Percentiles rank a stretch among this genome's conserved stretches.
Evolutionary conservation across 2,797 vertebrate genomes (phyloP).

Genomic region (Chrysolophus pictus): DNA sequence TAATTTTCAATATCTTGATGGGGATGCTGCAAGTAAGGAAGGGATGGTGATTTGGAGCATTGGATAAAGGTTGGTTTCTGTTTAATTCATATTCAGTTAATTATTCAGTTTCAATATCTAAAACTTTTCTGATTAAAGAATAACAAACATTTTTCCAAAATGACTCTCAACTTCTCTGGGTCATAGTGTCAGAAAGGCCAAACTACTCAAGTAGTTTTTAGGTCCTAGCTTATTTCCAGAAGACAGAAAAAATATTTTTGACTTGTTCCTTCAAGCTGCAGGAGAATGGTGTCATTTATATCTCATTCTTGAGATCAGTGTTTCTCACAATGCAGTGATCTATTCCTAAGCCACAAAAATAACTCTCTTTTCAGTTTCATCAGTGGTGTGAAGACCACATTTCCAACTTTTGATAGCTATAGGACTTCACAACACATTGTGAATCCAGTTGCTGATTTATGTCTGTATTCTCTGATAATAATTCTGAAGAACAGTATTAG

Average conservation of each 20-base stretch:
- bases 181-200: not conserved
- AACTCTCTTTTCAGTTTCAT: not conserved
- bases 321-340: not conserved
- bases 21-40: not conserved
- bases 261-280: not conserved
- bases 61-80: not conserved
- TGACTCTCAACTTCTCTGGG: not conserved
- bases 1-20: not conserved
- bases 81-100: not conserved
- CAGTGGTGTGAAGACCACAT: not conserved
- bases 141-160: not conserved
- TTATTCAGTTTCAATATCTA: not conserved
- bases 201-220: not conserved
- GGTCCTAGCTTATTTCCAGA: not conserved
- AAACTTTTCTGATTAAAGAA: not conserved
- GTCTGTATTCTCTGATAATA: not conserved
- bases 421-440: not conserved
- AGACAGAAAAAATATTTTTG: not conserved
- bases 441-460: not conserved
- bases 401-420: not conserved
- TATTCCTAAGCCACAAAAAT: not conserved
- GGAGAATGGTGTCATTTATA: not conserved
- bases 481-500: not conserved
- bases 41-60: not conserved
- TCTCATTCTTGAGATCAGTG: not conserved